Base-by-base conservation (phyloP, 2,797 vertebrate species). In the Acipenser oxyrinchus region DNA sequence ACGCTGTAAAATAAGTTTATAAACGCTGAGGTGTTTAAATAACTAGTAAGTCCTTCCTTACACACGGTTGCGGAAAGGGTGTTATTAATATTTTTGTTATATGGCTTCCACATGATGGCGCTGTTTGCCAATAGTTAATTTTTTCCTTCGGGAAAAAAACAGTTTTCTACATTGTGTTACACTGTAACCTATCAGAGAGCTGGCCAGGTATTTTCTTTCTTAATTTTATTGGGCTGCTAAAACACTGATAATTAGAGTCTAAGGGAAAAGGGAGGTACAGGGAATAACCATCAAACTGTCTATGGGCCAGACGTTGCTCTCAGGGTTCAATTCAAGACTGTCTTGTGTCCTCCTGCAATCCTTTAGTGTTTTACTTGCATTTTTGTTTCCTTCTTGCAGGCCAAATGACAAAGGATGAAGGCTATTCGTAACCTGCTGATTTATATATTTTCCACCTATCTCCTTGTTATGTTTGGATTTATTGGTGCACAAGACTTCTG, bases 321-420 rank as follows among this genome's bases (percentile, higher is more conserved):
- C 23, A 37, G 23, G 23, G 23, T 37, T 37, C 23, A 37, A 37
- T 37, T 37, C 23, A 37, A 37, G 23, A 37, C 23, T 37, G 23
- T 37, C 23, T 37, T 63, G 52, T 73, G 51, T 71, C 62, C 49
- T 71, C 61, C 71, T 65, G 23, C 74, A 67, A 66, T 55, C 8
- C 64, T 55, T 69, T 64, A 84, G 84, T 89, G 77, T 90, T 79
- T 89, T 80, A 84, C 86, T 84, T 89, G 83, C 80, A 77, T 85
- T 93, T 89, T 87, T 85, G 76, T 89, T 87, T 93, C 83, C 79
- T 87, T 87, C 83, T 85, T 90, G 82, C 94, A 99, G 97, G 97
- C 95, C 97, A 95, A 98, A 99, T 99, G 97, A 95, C 97, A 98
- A 99, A 99, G 97, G 97, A 99, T 99, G 97, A 98, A 97, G 97